A percentile compares a stretch with the other conserved stretches of the same genome.
phyloP scores from a whole-genome alignment of 2,113 vertebrate species.

The Panthera uncia region DNA sequence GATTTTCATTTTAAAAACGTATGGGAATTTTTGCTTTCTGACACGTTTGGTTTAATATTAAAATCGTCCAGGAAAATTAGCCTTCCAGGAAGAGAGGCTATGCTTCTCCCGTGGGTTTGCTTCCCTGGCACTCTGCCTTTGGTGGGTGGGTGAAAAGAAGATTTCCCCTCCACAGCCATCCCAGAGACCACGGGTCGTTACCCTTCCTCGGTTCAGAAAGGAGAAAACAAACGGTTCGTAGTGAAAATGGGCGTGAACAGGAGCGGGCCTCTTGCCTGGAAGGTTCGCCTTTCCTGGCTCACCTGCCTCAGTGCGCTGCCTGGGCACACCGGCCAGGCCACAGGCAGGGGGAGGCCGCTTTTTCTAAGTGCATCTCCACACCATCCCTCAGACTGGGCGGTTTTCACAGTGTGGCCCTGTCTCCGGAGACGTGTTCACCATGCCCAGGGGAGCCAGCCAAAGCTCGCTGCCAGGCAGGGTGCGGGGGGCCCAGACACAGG shows the following conservation, averaged over 20 bases:
- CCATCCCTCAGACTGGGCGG: background rate
- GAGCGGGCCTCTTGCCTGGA: fast-evolving
- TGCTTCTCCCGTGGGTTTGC: background rate
- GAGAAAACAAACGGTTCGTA: no score
- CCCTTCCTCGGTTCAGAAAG: background rate
- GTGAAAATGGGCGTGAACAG: no score
- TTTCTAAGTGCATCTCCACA: fast-evolving
- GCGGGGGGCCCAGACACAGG: background rate
- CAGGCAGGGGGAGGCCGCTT: background rate
- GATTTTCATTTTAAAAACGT: background rate
- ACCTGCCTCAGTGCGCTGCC: background rate
- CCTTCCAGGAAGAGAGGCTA: background rate
- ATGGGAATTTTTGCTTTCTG: background rate
- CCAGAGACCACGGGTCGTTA: background rate
- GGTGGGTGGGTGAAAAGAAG: background rate
- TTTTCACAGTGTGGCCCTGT: background rate
- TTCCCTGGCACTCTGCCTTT: background rate
- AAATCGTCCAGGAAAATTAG: background rate
- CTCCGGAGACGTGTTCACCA: background rate
- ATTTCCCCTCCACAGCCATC: background rate
- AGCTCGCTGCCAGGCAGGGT: background rate
- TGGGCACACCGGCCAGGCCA: background rate
- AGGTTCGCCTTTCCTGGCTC: background rate
- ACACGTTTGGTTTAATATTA: background rate
- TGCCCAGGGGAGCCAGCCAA: background rate